Percentiles rank a stretch among this genome's conserved stretches.
phyloP scores from a whole-genome alignment of 2,797 vertebrate genomes.

The Setipinna tenuifilis region DNA sequence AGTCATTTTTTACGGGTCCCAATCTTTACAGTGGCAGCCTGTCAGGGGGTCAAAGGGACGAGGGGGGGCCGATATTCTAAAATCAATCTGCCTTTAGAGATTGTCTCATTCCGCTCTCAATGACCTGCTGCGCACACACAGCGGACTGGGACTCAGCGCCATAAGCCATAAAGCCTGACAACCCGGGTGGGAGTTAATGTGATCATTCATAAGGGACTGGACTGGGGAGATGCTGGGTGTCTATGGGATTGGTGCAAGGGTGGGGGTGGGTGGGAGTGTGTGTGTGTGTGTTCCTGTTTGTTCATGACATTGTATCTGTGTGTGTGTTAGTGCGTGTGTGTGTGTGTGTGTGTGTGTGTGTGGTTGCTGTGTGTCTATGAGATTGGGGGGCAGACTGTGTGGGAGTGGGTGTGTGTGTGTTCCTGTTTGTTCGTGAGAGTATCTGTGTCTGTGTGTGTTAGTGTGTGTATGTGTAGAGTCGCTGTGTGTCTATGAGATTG shows the following conservation, averaged over 20 bases:
- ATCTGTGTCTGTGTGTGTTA: constrained; percentile 35
- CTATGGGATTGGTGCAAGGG: constrained; percentile 31
- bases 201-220: constrained; percentile 83
- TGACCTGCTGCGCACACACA: constrained; percentile 83
- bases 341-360: constrained; percentile 40
- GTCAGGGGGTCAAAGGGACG: constrained; percentile 88
- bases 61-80: constrained; percentile 79
- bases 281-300: constrained; percentile 33
- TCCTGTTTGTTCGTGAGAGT: constrained; percentile 23
- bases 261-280: constrained; percentile 28
- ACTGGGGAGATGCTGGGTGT: constrained; percentile 61
- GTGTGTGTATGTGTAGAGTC: constrained; percentile 51
- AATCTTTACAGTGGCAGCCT: constrained; percentile 87
- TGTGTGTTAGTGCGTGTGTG: background rate
- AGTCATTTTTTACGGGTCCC: constrained; percentile 86
- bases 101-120: constrained; percentile 88
- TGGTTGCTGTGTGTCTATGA: background rate
- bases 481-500: constrained; percentile 54
- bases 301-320: constrained; percentile 22
- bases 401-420: constrained; percentile 34
- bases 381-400: constrained; percentile 17
- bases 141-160: constrained; percentile 81
- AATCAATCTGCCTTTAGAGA: constrained; percentile 92
- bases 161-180: constrained; percentile 86
- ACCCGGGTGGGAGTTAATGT: constrained; percentile 80